phyloP scores from a whole-genome alignment of 2,888 invertebrate species.

The Hydrotaea cyrtoneurina region DNA sequence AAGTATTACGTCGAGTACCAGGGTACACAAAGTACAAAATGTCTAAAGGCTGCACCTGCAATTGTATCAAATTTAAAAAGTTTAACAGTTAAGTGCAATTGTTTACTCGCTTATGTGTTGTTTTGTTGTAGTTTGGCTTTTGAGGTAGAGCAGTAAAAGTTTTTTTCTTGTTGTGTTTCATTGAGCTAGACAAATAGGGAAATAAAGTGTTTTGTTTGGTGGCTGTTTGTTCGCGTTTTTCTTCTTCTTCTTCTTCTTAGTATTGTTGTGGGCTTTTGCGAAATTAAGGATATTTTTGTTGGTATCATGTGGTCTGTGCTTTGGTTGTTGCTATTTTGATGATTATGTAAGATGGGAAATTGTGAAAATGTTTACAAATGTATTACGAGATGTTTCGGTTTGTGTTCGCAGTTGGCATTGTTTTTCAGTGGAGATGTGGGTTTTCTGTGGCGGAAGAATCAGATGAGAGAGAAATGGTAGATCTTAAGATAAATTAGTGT shows the following conservation, averaged over 20 bases:
- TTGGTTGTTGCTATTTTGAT: background rate
- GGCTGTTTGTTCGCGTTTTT: background rate
- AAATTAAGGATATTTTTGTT: constrained; percentile 29
- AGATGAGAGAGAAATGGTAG: constrained; percentile 1
- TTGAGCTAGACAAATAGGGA: constrained; percentile 64
- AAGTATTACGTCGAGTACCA: constrained; percentile 32
- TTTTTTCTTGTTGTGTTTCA: constrained; percentile 14
- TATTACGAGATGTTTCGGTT: constrained; percentile 26
- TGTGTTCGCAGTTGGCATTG: background rate
- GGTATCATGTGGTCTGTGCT: background rate
- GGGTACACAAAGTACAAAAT: constrained; percentile 45
- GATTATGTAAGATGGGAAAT: constrained; percentile 39
- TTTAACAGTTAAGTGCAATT: constrained; percentile 65
- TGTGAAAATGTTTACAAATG: constrained; percentile 36
- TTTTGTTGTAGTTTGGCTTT: constrained; percentile 10
- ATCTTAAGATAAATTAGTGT: background rate
- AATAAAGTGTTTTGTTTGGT: constrained; percentile 51
- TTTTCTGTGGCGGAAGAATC: constrained; percentile 4
- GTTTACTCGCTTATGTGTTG: constrained; percentile 41
- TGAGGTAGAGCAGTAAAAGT: constrained; percentile 60
- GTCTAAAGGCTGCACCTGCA: constrained; percentile 67
- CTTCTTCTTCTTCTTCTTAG: no score
- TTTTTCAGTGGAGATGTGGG: background rate
- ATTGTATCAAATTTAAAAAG: constrained; percentile 66
- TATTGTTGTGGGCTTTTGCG: constrained; percentile 22